Conservation (phyloP, 2,888 invertebrate genomes). For the Melikaiella ostensackeni region DNA sequence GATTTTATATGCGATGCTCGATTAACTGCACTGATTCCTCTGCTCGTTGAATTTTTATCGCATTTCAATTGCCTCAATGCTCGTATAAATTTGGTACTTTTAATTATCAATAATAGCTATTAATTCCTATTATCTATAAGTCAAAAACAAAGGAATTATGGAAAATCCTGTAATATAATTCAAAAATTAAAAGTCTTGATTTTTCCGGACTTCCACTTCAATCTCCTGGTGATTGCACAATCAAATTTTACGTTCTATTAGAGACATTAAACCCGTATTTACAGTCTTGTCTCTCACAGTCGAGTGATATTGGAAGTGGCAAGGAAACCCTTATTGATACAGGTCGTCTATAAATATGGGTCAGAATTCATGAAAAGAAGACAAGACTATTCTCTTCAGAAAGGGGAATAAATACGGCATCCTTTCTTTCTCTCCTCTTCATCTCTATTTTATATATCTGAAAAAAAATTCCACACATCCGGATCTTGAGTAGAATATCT, state of each 20-base stretch:
- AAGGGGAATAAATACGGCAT: not conserved
- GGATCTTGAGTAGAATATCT: not conserved
- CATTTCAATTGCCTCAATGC: not conserved
- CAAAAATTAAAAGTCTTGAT: not conserved
- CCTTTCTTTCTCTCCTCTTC: not conserved
- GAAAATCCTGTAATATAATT: not conserved
- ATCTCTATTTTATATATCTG: not conserved
- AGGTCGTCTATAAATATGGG: slow-evolving; percentile 28
- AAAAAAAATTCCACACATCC: not conserved
- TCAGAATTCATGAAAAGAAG: not conserved
- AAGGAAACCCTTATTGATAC: slow-evolving; percentile 32
- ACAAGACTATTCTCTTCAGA: not conserved
- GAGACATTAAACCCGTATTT: slow-evolving; percentile 16
- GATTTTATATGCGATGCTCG: slow-evolving; percentile 19
- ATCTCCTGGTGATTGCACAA: slow-evolving; percentile 7
- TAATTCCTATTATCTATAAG: too few species aligned
- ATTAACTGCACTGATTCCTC: not conserved
- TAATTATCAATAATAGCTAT: too few species aligned
- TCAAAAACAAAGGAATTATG: too few species aligned
- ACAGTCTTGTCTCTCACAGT: not conserved
- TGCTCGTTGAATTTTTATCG: slow-evolving; percentile 9
- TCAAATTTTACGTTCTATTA: slow-evolving; percentile 2
- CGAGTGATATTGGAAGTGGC: slow-evolving; percentile 5
- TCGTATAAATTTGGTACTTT: not conserved
- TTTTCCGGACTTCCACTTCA: not conserved